phyloP scores from a whole-genome alignment of 2,888 invertebrate species.

The Altica lythri region DNA sequence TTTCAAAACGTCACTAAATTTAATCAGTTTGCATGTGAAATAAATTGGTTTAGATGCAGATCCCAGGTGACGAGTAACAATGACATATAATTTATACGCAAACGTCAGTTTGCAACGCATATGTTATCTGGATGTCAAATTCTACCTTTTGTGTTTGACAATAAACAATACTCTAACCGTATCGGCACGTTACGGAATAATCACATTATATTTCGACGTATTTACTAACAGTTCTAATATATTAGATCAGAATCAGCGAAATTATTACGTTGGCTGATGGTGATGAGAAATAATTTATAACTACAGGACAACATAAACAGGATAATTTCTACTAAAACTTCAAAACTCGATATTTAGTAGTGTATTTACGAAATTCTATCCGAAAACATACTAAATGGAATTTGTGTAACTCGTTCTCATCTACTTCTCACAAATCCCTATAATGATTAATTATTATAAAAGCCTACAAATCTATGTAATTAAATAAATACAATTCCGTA shows the following conservation, averaged over 20 bases:
- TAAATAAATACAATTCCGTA: too few relatives aligned
- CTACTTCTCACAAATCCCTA: too few relatives aligned
- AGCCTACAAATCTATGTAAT: too few relatives aligned
- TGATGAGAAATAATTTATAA: slow-evolving; percentile 18
- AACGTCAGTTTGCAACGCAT: slow-evolving; percentile 44
- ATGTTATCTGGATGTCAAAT: slow-evolving; percentile 48
- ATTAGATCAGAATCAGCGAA: slow-evolving; percentile 19
- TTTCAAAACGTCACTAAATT: slow-evolving; percentile 34
- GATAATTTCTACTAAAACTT: too few relatives aligned
- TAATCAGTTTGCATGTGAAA: slow-evolving; percentile 33
- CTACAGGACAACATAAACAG: not conserved
- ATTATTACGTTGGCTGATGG: slow-evolving; percentile 8
- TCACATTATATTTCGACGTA: slow-evolving; percentile 20
- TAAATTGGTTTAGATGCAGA: slow-evolving; percentile 34
- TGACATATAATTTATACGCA: slow-evolving; percentile 46
- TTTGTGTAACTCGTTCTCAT: too few relatives aligned
- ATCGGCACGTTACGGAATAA: slow-evolving; percentile 14
- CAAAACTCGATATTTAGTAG: too few relatives aligned
- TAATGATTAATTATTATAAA: too few relatives aligned
- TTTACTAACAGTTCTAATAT: slow-evolving; percentile 23
- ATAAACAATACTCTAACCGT: slow-evolving; percentile 47
- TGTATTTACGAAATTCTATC: too few relatives aligned
- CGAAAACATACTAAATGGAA: too few relatives aligned
- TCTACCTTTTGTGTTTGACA: slow-evolving; percentile 49
- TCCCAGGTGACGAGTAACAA: slow-evolving; percentile 45